Base-by-base conservation (phyloP, 2,888 invertebrate genomes). In the Lamellibrachia columna region DNA sequence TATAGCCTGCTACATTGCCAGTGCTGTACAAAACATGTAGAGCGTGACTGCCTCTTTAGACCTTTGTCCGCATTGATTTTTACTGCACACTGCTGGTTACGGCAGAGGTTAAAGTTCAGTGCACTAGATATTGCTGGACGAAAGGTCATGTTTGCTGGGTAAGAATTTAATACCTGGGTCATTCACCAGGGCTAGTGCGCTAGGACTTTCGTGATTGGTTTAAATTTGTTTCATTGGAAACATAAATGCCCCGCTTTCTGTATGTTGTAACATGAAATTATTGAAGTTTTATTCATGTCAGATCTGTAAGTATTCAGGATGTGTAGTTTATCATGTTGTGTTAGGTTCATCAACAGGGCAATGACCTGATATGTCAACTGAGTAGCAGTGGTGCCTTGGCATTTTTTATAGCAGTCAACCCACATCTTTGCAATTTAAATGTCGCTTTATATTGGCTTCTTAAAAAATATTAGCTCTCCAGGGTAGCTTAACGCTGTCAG, bases 11-110 rank as follows among this genome's bases (percentile, higher is more conserved):
- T 75, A 15, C 75, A 75, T 75, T 75, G 75, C 22, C 22, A 22
- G 22, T 75, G 75, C 75, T 75, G 75, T 75, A n/a, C 22, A 6
- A 75, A 75, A 75, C 75, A 75, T 75, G 75, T 75, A 75, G 75
- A 75, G 75, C 75, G 75, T 75, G 75, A 75, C 75, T 75, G 75
- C 22, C 75, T 75, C 75, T 75, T 75, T 75, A 75, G 75, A 75
- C 75, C 75, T 75, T 4, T 75, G 75, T 75, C 75, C 75, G 15
- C 75, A 75, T 75, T 75, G 75, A 75, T 75, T 75, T 75, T 75
- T 75, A 75, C 75, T 75, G 75, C 75, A 40, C 40, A 15, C 75
- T 75, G 75, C n/a, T 75, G 22, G 75, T 75, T 22, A 75, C 6
- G 75, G 22, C 75, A 75, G 22, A 60, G 6, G 60, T 75, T 75